Evolutionary conservation across 2,888 invertebrate species (phyloP), one percentile per base, ranked within the genome.

Genomic region (Chloromyia formosa): DNA sequence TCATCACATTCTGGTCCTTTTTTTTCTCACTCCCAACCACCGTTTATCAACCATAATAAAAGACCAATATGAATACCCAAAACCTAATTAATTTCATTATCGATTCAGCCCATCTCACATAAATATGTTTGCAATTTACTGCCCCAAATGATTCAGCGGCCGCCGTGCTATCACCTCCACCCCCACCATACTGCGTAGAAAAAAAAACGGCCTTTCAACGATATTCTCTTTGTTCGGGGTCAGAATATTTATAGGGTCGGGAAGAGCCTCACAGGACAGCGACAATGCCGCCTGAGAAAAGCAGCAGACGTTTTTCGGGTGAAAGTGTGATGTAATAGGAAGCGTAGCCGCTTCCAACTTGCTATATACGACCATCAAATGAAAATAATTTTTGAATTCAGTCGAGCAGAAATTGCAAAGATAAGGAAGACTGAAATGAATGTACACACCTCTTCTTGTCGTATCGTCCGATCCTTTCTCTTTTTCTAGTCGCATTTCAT

Each of bases 331-430:
- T 42, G 20, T 71, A 35, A 58, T 18, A 58, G 58, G 58, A 71
- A 71, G 27, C 2, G 7, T 35, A 56, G 71, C 58, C 56, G 71
- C 56, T 71, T 12, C 56, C 20, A 56, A 2, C 3, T 7, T 35
- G 27, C 27, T 35, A 35, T 35, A 35, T 7, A 35, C 27, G 27
- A 35, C 27, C 58, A 71, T 71, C 71, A 56, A 71, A 56, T 71
- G 71, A 71, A 71, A 71, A 71, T 71, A 71, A 71, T 71, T 71
- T 71, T 71, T 71, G 71, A 71, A 71, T 40, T 71, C 71, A 71
- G 35, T 56, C 56, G 58, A 71, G 56, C 22, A 71, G 71, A 71
- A 71, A 56, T 56, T 40, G 71, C 18, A 71, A 35, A 71, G 71
- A 71, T 71, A 71, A 71, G 56, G 56, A 22, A 22, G 20, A 40